These are phyloP conservation scores for Flabesymbios commensalis DNA, from an alignment of 2,888 invertebrate species.

Conservation along the genomic window DNA sequence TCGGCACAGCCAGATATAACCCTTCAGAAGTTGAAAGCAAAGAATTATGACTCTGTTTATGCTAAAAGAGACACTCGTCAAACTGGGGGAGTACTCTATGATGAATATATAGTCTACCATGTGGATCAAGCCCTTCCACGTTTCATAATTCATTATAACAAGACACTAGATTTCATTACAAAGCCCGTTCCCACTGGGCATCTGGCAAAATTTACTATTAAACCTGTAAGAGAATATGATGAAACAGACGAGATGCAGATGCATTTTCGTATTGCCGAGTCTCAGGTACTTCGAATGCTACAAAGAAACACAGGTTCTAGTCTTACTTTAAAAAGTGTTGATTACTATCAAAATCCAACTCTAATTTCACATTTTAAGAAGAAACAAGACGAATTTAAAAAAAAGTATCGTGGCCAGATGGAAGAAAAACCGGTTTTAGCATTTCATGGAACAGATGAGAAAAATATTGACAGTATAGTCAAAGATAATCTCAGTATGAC, in stretches of 20 bases:
- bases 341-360: constrained; percentile 21
- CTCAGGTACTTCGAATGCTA: constrained; percentile 19
- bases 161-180: background rate
- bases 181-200: background rate
- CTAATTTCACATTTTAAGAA: constrained; percentile 10
- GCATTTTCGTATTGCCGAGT: constrained; percentile 23
- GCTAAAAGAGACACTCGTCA: constrained; percentile 11
- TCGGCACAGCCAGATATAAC: constrained; percentile 10
- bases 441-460: constrained; percentile 25
- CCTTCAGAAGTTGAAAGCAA: background rate
- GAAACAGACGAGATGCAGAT: constrained; percentile 6
- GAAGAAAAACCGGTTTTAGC: constrained; percentile 12
- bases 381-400: constrained; percentile 7
- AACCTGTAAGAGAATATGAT: background rate
- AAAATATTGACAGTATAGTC: constrained; percentile 19
- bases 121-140: constrained; percentile 20
- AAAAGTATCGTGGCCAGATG: constrained; percentile 1
- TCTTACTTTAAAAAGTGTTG: constrained; percentile 7
- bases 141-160: constrained; percentile 22
- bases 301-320: background rate
- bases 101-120: constrained; percentile 24
- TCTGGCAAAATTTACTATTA: background rate
- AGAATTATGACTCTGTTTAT: constrained; percentile 22
- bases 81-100: constrained; percentile 21
- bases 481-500: constrained; percentile 16